Percentiles rank a stretch among this genome's conserved stretches.
Evolutionary conservation across 2,888 invertebrate species (phyloP).

Genomic region (Anorthoa munda): DNA sequence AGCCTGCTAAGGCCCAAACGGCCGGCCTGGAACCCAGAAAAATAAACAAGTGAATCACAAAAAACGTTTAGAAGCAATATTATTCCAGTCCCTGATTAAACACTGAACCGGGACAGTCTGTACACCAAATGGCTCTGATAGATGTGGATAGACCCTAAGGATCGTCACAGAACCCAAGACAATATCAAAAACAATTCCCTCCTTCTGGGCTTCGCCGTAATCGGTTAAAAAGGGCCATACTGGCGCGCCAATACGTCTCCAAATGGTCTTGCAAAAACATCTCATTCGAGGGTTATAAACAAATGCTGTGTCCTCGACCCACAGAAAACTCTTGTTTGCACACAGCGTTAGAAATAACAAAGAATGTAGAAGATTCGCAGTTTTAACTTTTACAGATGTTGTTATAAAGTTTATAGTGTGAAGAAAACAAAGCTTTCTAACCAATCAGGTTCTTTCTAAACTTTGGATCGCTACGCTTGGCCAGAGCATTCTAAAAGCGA

Average conservation of each 20-base stretch:
- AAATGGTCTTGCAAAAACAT: slow-evolving; percentile 8
- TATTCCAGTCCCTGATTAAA: too few species aligned
- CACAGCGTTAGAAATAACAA: not conserved
- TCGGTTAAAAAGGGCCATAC: not conserved
- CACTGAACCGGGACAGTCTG: too few species aligned
- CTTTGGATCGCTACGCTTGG: not conserved
- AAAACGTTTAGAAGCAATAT: too few species aligned
- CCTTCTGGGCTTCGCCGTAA: too few species aligned
- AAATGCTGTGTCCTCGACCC: slow-evolving; percentile 16
- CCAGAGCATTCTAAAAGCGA: not conserved
- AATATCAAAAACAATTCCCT: too few species aligned
- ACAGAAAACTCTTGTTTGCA: slow-evolving; percentile 1
- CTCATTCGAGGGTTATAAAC: slow-evolving; percentile 14
- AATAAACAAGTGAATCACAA: too few species aligned
- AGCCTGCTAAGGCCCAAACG: too few species aligned
- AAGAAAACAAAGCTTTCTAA: not conserved
- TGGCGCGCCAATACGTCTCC: not conserved
- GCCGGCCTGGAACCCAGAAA: too few species aligned
- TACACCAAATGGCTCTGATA: too few species aligned
- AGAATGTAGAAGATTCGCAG: not conserved
- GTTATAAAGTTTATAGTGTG: slow-evolving; percentile 2
- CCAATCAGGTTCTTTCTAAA: slow-evolving; percentile 9
- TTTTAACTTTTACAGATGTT: not conserved
- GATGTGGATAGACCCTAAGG: too few species aligned
- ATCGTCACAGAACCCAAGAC: too few species aligned